phyloP scores from a whole-genome alignment of 2,797 vertebrate genomes.

The Helarctos malayanus region DNA sequence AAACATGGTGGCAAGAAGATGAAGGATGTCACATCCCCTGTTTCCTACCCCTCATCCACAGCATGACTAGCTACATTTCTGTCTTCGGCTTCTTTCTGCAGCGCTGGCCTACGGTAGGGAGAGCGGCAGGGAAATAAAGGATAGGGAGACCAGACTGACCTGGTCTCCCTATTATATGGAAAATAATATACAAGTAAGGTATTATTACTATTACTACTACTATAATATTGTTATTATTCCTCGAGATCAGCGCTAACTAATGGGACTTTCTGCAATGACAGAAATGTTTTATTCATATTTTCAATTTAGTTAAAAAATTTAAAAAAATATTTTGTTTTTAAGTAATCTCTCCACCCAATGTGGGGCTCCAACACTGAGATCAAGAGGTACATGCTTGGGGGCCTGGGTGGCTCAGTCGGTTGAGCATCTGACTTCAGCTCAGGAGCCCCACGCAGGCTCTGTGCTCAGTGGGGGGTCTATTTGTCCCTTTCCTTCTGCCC shows the following conservation, averaged over 20 bases:
- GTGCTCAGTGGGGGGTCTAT: neutral
- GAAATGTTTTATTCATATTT: neutral
- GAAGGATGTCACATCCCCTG: neutral
- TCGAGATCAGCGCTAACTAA: neutral
- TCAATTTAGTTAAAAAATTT: neutral
- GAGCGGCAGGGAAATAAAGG: neutral
- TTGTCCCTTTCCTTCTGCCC: neutral
- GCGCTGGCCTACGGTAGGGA: neutral
- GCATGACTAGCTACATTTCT: neutral
- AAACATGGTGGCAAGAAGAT: neutral
- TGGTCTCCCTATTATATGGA: conserved; percentile 14
- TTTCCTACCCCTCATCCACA: neutral
- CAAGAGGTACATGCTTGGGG: neutral
- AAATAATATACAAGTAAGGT: conserved; percentile 11
- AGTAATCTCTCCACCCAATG: neutral
- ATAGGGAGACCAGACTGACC: neutral
- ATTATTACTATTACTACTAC: neutral
- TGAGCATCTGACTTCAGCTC: neutral
- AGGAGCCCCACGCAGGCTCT: neutral
- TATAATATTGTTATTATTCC: neutral
- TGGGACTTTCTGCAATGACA: neutral
- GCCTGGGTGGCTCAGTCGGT: neutral
- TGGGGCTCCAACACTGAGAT: neutral
- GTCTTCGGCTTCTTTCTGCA: conserved; percentile 12
- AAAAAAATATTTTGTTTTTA: neutral